Conservation (phyloP, 2,797 vertebrate genomes). For the Paratrypauchen microcephalus region DNA sequence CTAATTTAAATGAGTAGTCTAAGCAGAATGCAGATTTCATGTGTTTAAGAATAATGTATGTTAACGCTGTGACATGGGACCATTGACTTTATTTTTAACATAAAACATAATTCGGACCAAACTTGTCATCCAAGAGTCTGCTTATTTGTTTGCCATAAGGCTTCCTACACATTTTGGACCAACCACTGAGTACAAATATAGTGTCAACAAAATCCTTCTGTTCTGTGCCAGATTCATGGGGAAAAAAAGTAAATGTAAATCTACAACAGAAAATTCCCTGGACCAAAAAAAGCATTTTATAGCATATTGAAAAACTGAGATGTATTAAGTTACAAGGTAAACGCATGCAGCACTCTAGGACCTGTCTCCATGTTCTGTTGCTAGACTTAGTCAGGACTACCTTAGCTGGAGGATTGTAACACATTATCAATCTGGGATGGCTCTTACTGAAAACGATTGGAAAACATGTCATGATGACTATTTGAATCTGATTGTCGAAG, state of each 20-base stretch:
- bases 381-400: no score
- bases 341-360: no score
- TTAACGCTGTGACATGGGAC: slow-evolving; percentile 27
- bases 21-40: slow-evolving; percentile 23
- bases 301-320: background rate
- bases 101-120: slow-evolving; percentile 19
- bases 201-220: background rate
- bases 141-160: slow-evolving; percentile 12
- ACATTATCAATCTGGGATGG: no score
- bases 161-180: slow-evolving; percentile 1
- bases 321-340: no score
- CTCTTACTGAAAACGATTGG: no score
- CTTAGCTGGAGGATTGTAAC: no score
- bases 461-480: no score
- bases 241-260: no score
- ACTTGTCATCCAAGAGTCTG: slow-evolving; percentile 17
- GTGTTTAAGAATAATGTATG: slow-evolving; percentile 31
- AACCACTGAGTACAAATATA: background rate
- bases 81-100: slow-evolving; percentile 29
- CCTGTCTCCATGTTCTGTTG: no score
- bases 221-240: background rate
- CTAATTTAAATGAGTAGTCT: slow-evolving; percentile 56
- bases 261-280: no score
- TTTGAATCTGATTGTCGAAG: no score
- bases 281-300: no score